phyloP scores from a whole-genome alignment of 2,888 invertebrate species.

The Sinelater perroti region DNA sequence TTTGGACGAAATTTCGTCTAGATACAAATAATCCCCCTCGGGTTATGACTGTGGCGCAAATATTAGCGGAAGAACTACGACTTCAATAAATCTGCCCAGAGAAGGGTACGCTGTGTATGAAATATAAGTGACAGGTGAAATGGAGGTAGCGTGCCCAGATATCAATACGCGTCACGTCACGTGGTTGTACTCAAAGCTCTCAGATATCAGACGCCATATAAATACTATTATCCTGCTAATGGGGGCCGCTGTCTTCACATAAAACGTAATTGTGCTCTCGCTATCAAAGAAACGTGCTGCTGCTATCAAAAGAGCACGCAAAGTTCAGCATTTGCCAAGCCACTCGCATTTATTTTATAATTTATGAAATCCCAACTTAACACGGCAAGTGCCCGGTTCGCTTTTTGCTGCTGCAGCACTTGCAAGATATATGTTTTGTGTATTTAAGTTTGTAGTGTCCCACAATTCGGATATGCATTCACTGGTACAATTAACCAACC shows the following conservation, averaged over 20 bases:
- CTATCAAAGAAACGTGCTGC: constrained; percentile 40
- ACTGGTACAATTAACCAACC: too few species aligned
- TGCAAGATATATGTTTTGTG: too few species aligned
- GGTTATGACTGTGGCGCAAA: neutral
- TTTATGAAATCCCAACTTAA: constrained; percentile 30
- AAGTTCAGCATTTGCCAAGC: constrained; percentile 37
- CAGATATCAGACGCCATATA: constrained; percentile 39
- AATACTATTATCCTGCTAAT: constrained; percentile 45
- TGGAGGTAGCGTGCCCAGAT: constrained; percentile 40
- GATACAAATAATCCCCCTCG: too few species aligned
- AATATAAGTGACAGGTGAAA: constrained; percentile 41
- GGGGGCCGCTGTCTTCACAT: constrained; percentile 42
- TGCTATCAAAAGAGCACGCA: constrained; percentile 43
- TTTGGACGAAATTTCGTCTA: too few species aligned
- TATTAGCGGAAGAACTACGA: constrained; percentile 4
- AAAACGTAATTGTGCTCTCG: constrained; percentile 42
- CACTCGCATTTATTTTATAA: constrained; percentile 28
- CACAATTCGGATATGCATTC: too few species aligned
- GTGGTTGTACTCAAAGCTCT: constrained; percentile 40
- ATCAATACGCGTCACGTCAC: constrained; percentile 43
- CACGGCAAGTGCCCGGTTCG: constrained; percentile 15
- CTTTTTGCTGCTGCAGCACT: too few species aligned
- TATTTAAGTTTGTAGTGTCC: too few species aligned
- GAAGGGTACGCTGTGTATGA: constrained; percentile 21
- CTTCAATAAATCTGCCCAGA: constrained; percentile 12